Conservation (phyloP, 2,888 invertebrate genomes). For the Nasonia oneida region DNA sequence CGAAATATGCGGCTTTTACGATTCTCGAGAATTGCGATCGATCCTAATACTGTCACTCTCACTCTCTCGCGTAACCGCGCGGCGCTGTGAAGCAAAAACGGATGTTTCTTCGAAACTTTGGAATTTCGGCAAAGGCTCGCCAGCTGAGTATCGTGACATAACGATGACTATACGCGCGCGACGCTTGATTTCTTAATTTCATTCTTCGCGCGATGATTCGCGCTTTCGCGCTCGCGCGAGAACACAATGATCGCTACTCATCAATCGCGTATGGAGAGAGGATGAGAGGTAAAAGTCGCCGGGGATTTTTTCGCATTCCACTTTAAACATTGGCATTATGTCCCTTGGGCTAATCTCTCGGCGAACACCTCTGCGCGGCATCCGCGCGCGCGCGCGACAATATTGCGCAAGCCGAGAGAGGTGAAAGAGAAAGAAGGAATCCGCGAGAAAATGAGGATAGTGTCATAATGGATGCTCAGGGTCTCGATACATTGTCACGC, state of each 20-base stretch:
- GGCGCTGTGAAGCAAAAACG: background rate
- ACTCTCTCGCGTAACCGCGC: background rate
- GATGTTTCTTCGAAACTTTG: background rate
- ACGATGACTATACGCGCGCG: background rate
- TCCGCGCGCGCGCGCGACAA: background rate
- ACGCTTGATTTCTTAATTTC: background rate
- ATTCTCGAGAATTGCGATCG: conserved; percentile 12
- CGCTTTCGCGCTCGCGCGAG: background rate
- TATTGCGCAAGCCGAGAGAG: conserved; percentile 18
- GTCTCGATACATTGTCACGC: conserved; percentile 59
- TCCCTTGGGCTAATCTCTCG: background rate
- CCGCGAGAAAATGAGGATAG: conserved; percentile 56
- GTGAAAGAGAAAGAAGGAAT: conserved; percentile 58
- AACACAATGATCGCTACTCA: background rate
- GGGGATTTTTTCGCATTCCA: background rate
- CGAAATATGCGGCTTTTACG: conserved; percentile 27
- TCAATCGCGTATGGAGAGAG: background rate
- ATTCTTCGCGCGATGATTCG: conserved; percentile 18
- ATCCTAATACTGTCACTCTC: too few species aligned
- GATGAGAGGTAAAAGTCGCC: background rate
- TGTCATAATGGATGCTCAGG: conserved; percentile 61
- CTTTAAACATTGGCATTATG: conserved; percentile 4
- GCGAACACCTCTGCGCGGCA: background rate
- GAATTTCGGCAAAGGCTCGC: background rate
- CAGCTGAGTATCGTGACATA: background rate